Base-by-base conservation (phyloP, 2,113 vertebrate species). In the Sorex araneus region DNA sequence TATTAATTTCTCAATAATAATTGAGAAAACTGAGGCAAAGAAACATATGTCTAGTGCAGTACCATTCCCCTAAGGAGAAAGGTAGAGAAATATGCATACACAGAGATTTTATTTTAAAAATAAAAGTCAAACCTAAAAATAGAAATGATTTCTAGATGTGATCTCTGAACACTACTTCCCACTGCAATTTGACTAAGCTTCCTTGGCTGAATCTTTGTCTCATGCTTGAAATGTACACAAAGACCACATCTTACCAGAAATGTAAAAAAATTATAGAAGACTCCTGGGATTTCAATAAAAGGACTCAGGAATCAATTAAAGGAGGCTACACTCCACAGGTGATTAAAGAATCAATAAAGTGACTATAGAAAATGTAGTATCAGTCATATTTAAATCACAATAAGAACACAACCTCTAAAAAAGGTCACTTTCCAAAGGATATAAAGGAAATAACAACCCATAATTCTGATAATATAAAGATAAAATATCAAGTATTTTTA, bases 311-410 rank as follows among this genome's bases (percentile, higher is more conserved):
- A 43, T 36, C 64, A 78, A 64, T 27, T 45, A 54, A 89, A 47
- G 36, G 74, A 15, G 6, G 15, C 87, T 60, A 25, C 11, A 71
- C 5, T 45, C 21, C 50, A 60, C 0, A 87, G 47, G 76, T 60
- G 28, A 32, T 10, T 8, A 74, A n/a, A 84, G 63, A 90, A 69
- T 84, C 18, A 18, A 69, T 47, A 94, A n/a, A 79, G 86, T 70
- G 57, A 57, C 43, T 32, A 69, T 10, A 28, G 2, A n/a, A n/a
- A n/a, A n/a, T n/a, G n/a, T n/a, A 67, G 66, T 8, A 63, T 54
- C 50, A 54, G 16, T 13, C 16, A 54, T 54, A 54, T 54, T 54
- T 54, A 54, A 54, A 54, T 54, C 50, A 54, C 16, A 54, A 54
- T 16, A 54, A 54, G 50, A 8, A 4, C 10, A 10, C 16, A 54